Base-by-base conservation (phyloP, 2,797 vertebrate genomes). In the Nyctibius grandis region DNA sequence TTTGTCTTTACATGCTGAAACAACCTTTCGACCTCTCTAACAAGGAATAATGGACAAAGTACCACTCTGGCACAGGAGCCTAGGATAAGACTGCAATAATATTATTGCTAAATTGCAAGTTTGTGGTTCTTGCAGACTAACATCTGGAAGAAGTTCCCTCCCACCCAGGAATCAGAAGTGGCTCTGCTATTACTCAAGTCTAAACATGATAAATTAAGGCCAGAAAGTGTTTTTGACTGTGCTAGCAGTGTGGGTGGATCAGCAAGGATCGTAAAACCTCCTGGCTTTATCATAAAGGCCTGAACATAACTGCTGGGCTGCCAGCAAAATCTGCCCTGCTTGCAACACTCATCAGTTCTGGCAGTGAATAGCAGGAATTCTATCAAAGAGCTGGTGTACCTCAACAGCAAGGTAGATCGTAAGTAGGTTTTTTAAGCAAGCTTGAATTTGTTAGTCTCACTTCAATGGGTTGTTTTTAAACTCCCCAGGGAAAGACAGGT, bases 121-220 rank as follows among this genome's bases (percentile, higher is more conserved):
- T 81, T 48, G 63, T 56, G 9, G 31, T 86, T 95, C 76, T 47
- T 88, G 73, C 51, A 63, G 34, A 63, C 36, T 42, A 86, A 60
- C 82, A 94, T 86, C 91, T 92, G 85, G 89, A 75, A 94, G 9
- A 85, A 59, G n/a, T 90, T 93, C 29, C 57, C 85, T 95, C 89
- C 80, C 76, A 76, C 61, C 73, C 47, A 83, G 88, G 50, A 93
- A 89, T 86, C 36, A 79, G 65, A 85, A 51, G 69, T 73, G 47
- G 31, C 45, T 91, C 78, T 95, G 70, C 53, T 77, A 63, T 56
- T 91, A 69, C 40, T 94, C 79, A 91, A 88, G 89, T 81, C n/a
- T 83, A 83, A 89, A 88, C 69, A 79, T 9, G 78, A 88, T 76
- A 90, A 89, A 92, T 65, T 69, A 81, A 81, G 79, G 51, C 76